Base-by-base conservation (phyloP, 2,113 vertebrate species). In the Trachemys scripta region DNA sequence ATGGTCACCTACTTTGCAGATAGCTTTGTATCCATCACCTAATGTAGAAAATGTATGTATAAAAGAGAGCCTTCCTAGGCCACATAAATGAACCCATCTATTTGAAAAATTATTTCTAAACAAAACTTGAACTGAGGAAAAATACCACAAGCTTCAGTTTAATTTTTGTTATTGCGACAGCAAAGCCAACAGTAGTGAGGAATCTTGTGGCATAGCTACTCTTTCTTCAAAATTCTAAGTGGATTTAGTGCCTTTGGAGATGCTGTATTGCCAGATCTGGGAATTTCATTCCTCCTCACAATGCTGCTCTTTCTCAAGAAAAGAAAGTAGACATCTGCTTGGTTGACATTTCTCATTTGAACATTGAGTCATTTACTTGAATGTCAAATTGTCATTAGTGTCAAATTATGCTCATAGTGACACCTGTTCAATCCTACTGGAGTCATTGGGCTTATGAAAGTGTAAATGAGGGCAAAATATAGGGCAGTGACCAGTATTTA, bases 61-160 rank as follows among this genome's bases (percentile, higher is more conserved):
- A 51, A 51, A 59, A 24, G n/a, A n/a, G 47, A 90, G 42, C 6
- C n/a, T 4, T 80, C 82, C 47, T 82, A n/a, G 45, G 2, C 3
- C 49, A 1, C 82, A 5, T 53, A 82, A 85, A 20, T 8, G 3
- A 79, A 78, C 47, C 16, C 16, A 62, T 45, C 35, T 81, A 3
- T 6, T 29, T 82, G 49, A 27, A 50, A 7, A 1, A 78, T 80
- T 82, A 54, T 88, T 95, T 88, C 47, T 76, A 82, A 90, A 69
- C 1, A 82, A 85, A 90, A 80, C 13, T 11, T 29, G 24, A 56
- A 31, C 25, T 8, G 8, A 51, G 59, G 27, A 75, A 65, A 82
- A 49, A 0, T 0, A 82, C 0, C 4, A 1, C 20, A 51, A 2
- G 6, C 65, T 88, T 82, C 57, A 17, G 8, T 3, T 90, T 27